Conservation (phyloP, 2,113 vertebrate species). For the Passer montanus region DNA sequence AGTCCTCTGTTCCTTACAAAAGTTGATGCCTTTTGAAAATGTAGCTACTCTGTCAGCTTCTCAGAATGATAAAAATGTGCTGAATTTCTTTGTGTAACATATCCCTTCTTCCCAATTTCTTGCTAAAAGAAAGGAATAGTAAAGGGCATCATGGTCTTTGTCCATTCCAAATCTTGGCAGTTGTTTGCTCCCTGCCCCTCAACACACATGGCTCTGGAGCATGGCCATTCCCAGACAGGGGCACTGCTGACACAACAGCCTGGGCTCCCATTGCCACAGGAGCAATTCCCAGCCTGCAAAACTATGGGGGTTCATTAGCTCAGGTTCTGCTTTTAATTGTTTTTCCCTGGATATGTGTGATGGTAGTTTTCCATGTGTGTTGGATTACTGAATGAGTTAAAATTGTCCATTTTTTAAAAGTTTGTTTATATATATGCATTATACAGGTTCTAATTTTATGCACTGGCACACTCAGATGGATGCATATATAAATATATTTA, state of each 20-base stretch:
- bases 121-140: neutral
- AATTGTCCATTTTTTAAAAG: neutral
- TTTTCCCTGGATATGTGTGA: neutral
- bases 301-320: fast-evolving
- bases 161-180: neutral
- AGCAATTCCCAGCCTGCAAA: neutral
- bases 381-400: neutral
- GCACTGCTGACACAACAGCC: neutral
- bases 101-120: neutral
- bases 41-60: neutral
- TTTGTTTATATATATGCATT: neutral
- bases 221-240: neutral
- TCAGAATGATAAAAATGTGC: neutral
- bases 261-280: neutral
- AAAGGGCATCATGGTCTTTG: neutral
- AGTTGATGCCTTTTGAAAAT: conserved; percentile 20
- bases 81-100: neutral
- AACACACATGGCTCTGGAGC: fast-evolving
- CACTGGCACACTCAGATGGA: fast-evolving
- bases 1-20: neutral
- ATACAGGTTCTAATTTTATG: neutral
- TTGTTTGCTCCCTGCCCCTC: neutral
- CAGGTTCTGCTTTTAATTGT: neutral
- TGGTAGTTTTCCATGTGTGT: fast-evolving
- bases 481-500: neutral